phyloP scores from a whole-genome alignment of 1,140 invertebrate species.

The Calliopsis andreniformis region DNA sequence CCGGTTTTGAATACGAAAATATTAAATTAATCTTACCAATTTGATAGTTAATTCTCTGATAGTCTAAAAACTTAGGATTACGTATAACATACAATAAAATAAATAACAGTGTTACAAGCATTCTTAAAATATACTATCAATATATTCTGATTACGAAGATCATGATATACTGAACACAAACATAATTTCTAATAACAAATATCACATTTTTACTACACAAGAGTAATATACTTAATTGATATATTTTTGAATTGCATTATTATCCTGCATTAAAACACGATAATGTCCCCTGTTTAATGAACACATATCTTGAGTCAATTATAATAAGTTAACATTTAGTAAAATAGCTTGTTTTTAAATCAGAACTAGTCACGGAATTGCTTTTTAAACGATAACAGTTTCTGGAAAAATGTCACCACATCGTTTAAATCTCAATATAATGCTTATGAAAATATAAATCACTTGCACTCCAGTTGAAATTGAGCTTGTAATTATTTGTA shows the following conservation, averaged over 20 bases:
- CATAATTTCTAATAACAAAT: conserved; percentile 19
- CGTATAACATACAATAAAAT: neutral
- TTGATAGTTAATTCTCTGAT: too few species aligned
- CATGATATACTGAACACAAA: conserved; percentile 1
- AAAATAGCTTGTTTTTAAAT: neutral
- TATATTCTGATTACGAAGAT: neutral
- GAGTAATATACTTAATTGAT: conserved; percentile 2
- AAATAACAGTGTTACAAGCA: neutral
- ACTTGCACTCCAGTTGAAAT: neutral
- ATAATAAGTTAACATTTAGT: neutral
- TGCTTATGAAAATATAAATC: neutral
- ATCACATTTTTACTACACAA: conserved; percentile 26
- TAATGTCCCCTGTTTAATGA: neutral
- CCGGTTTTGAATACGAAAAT: too few species aligned
- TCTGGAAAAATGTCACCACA: neutral
- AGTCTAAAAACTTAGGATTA: neutral
- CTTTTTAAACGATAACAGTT: neutral
- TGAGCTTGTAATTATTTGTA: neutral
- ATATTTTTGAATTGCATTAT: neutral
- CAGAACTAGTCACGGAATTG: neutral
- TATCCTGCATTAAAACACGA: neutral
- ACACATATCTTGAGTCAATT: neutral
- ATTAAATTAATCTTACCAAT: too few species aligned
- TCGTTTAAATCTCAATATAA: too few species aligned
- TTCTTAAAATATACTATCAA: neutral